Percentiles rank a stretch among this genome's conserved stretches.
phyloP scores from a whole-genome alignment of 2,113 vertebrate species.

The Petrocephalus microphthalmus region DNA sequence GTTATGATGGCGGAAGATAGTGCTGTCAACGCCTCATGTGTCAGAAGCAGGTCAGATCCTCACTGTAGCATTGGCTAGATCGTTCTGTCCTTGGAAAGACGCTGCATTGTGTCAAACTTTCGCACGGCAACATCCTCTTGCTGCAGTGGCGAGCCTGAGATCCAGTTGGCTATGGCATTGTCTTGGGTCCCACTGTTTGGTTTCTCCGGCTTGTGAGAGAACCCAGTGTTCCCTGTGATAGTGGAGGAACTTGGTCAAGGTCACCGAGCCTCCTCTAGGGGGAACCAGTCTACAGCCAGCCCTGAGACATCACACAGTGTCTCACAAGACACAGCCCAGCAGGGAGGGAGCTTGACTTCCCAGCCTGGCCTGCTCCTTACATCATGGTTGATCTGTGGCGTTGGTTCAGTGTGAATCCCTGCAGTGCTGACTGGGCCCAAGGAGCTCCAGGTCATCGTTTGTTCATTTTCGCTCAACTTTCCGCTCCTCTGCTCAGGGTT shows the following conservation, averaged over 20 bases:
- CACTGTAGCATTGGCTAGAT: not conserved
- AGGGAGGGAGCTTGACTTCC: not conserved
- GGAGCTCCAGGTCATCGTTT: not conserved
- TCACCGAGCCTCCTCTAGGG: conserved; percentile 27
- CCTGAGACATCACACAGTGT: not conserved
- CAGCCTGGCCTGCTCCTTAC: not conserved
- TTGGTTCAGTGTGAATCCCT: not conserved
- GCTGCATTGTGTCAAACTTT: not conserved
- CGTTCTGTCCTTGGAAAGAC: not conserved
- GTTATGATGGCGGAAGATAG: not conserved
- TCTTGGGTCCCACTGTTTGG: conserved; percentile 18
- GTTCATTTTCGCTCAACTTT: not conserved
- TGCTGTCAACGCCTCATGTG: not conserved
- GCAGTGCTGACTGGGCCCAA: not conserved
- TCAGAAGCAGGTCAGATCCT: not conserved
- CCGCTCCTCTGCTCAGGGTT: not conserved
- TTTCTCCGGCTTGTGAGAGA: not conserved
- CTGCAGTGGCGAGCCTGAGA: not conserved
- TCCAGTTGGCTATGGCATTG: not conserved
- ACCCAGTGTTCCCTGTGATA: conserved; percentile 36
- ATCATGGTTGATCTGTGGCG: not conserved
- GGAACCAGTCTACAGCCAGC: not conserved
- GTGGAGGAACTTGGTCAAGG: conserved; percentile 52
- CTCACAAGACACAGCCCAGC: not conserved
- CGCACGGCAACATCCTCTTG: not conserved